Evolutionary conservation across 2,113 vertebrate genomes (phyloP).

Genomic region (Melanocharis versteri): DNA sequence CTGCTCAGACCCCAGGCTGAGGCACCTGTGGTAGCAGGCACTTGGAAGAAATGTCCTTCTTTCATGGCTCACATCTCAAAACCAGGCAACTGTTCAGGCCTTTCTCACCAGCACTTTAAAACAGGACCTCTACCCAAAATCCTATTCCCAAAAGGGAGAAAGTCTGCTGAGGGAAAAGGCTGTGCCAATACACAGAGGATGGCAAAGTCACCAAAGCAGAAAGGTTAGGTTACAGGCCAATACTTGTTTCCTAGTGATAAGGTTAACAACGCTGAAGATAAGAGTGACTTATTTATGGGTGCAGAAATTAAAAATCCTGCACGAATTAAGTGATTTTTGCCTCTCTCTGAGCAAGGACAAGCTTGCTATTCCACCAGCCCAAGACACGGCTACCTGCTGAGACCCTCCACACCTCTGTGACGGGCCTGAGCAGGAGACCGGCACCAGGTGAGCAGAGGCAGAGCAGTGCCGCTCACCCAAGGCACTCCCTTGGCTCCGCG

Average conservation of each 20-base stretch:
- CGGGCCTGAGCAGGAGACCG: accelerated
- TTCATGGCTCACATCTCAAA: background rate
- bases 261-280: background rate
- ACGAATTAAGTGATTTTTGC: background rate
- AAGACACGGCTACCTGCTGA: background rate
- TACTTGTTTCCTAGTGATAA: slow-evolving; percentile 1
- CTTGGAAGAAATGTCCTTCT: background rate
- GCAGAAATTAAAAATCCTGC: background rate
- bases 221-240: background rate
- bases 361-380: background rate
- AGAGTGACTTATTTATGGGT: background rate
- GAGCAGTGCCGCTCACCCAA: background rate
- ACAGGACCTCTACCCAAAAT: background rate
- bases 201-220: background rate
- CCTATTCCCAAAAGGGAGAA: background rate
- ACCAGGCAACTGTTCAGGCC: background rate
- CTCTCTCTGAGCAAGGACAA: background rate
- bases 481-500: background rate
- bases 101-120: background rate
- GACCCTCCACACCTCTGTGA: background rate
- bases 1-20: background rate
- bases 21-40: background rate
- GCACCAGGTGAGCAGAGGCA: too few relatives aligned
- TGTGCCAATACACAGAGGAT: background rate
- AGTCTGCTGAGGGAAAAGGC: background rate